Conservation (phyloP, 2,888 invertebrate species). For the Acrobasis consociella region DNA sequence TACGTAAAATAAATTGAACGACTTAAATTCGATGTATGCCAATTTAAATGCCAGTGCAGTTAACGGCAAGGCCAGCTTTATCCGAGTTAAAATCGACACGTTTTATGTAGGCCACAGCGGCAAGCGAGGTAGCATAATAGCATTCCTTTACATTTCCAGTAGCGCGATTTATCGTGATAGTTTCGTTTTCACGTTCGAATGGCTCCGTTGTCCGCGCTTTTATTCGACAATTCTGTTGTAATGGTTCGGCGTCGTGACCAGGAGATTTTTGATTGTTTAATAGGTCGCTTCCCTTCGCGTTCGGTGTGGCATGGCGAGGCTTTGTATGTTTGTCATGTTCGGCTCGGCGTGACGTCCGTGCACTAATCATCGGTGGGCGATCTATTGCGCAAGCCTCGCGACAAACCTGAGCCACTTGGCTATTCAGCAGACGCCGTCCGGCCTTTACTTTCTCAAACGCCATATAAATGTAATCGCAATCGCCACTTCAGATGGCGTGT, state of each 20-base stretch:
- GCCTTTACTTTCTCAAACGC: constrained; percentile 74
- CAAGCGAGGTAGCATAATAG: constrained; percentile 61
- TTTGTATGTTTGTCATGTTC: constrained; percentile 50
- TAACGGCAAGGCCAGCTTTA: constrained; percentile 72
- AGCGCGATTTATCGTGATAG: constrained; percentile 74
- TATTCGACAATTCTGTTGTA: constrained; percentile 61
- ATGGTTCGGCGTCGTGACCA: constrained; percentile 46
- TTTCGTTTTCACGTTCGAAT: constrained; percentile 75
- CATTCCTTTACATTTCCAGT: constrained; percentile 68
- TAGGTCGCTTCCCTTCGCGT: constrained; percentile 47
- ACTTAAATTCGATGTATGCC: constrained; percentile 64
- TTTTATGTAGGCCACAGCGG: constrained; percentile 70
- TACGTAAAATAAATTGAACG: constrained; percentile 63
- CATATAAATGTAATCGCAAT: constrained; percentile 52
- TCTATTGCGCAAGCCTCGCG: constrained; percentile 67
- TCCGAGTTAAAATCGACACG: constrained; percentile 75
- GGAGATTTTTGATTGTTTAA: constrained; percentile 53
- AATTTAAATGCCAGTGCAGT: constrained; percentile 71
- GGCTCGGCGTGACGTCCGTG: constrained; percentile 62
- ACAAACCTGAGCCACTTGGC: constrained; percentile 55
- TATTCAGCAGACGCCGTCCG: constrained; percentile 62
- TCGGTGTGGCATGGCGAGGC: constrained; percentile 37
- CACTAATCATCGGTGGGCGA: constrained; percentile 58
- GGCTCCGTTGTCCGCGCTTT: constrained; percentile 61
- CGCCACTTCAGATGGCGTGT: constrained; percentile 37